Conservation (phyloP, 2,888 invertebrate species). For the Acanthosepion pharaonis region DNA sequence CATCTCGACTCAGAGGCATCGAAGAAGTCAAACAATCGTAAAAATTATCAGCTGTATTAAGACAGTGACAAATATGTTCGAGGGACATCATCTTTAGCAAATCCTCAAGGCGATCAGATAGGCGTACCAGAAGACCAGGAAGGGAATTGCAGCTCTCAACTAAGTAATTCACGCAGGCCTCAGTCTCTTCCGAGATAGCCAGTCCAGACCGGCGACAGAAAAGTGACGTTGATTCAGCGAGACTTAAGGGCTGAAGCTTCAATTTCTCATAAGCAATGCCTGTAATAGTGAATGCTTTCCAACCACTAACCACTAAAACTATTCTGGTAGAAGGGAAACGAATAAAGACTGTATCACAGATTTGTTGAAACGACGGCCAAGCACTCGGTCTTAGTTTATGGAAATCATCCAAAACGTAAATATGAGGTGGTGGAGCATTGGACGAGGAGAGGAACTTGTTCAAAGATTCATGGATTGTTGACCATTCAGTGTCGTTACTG, state of each 20-base stretch:
- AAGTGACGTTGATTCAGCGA: neutral
- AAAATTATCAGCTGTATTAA: neutral
- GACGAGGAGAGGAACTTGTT: neutral
- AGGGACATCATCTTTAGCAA: neutral
- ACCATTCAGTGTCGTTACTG: neutral
- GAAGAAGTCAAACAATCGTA: neutral
- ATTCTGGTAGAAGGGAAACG: neutral
- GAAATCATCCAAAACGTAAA: slow-evolving; percentile 2
- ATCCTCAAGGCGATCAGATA: neutral
- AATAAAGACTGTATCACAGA: neutral
- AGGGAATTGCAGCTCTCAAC: neutral
- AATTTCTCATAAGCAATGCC: neutral
- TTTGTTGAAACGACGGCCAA: neutral
- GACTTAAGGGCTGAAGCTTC: neutral
- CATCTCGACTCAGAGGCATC: neutral
- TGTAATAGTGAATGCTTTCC: neutral
- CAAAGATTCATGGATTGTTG: neutral
- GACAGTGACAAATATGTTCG: neutral
- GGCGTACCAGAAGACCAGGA: neutral
- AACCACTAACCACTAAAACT: neutral
- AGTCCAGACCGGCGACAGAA: neutral
- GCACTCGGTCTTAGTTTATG: neutral
- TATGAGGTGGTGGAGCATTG: neutral
- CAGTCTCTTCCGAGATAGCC: neutral
- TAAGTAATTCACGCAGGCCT: neutral